Evolutionary conservation across 2,888 invertebrate genomes (phyloP).

Genomic region (Catocala nupta): DNA sequence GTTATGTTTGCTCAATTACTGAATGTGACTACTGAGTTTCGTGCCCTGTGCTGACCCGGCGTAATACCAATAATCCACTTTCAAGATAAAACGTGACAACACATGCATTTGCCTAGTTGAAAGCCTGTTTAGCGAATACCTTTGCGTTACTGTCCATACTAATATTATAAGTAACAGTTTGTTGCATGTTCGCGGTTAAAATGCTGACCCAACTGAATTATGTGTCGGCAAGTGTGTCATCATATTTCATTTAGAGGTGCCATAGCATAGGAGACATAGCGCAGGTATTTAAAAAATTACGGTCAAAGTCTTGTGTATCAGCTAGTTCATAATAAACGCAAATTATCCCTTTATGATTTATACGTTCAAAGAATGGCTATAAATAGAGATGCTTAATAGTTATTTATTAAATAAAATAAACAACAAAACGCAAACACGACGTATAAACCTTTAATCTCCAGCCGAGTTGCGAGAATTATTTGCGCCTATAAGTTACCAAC

Average conservation of each 20-base stretch:
- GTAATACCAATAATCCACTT: constrained; percentile 37
- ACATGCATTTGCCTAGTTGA: constrained; percentile 4
- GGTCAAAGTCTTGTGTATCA: no score
- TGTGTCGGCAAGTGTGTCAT: no score
- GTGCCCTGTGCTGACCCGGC: constrained; percentile 48
- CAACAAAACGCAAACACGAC: constrained; percentile 2
- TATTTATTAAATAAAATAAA: constrained; percentile 2
- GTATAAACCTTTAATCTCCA: constrained; percentile 1
- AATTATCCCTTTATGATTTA: no score
- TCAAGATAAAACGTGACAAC: constrained; percentile 33
- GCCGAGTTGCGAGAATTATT: constrained; percentile 21
- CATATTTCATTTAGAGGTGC: no score
- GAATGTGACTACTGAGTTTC: constrained; percentile 35
- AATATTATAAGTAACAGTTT: no score
- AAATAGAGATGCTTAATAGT: not conserved
- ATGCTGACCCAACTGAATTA: no score
- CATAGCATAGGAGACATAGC: no score
- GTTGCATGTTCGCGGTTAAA: no score
- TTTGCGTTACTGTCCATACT: no score
- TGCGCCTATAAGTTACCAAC: constrained; percentile 26
- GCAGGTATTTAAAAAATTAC: no score
- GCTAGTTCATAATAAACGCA: no score
- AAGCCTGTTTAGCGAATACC: no score
- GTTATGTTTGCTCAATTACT: constrained; percentile 49
- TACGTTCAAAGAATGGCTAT: not conserved